These are phyloP conservation scores for Carposina sasakii DNA, from an alignment of 1,140 invertebrate genomes.

Conservation along the genomic window DNA sequence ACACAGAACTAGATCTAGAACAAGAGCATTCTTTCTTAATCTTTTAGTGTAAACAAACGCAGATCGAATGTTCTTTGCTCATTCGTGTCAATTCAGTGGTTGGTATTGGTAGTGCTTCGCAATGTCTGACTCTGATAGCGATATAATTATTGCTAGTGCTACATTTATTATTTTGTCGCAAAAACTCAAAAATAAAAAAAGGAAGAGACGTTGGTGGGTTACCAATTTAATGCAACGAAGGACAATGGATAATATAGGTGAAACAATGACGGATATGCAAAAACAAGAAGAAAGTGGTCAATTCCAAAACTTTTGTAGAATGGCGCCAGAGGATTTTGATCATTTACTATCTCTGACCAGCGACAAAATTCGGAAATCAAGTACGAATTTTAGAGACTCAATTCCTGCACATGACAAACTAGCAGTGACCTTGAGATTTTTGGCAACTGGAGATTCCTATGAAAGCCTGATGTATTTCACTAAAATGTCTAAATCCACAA, in stretches of 20 bases:
- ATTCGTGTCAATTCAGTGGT: conserved; percentile 20
- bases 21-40: conserved; percentile 19
- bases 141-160: conserved; percentile 20
- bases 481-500: conserved; percentile 19
- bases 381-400: conserved; percentile 24
- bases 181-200: conserved; percentile 18
- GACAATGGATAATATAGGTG: conserved; percentile 18
- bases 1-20: conserved; percentile 17
- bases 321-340: conserved; percentile 23
- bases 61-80: conserved; percentile 22
- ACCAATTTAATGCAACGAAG: conserved; percentile 19
- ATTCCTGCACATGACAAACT: conserved; percentile 23
- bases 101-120: conserved; percentile 20
- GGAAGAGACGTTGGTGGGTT: conserved; percentile 18
- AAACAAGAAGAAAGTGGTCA: conserved; percentile 15
- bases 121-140: conserved; percentile 24
- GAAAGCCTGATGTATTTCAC: conserved; percentile 21
- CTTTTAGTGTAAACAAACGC: conserved; percentile 20
- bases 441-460: conserved; percentile 16
- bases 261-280: conserved; percentile 13
- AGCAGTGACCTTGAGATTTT: too few species aligned
- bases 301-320: conserved; percentile 13
- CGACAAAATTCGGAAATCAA: conserved; percentile 17
- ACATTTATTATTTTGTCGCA: conserved; percentile 19
- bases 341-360: conserved; percentile 25